Conservation (phyloP, 2,113 vertebrate species). For the Tragelaphus strepsiceros region DNA sequence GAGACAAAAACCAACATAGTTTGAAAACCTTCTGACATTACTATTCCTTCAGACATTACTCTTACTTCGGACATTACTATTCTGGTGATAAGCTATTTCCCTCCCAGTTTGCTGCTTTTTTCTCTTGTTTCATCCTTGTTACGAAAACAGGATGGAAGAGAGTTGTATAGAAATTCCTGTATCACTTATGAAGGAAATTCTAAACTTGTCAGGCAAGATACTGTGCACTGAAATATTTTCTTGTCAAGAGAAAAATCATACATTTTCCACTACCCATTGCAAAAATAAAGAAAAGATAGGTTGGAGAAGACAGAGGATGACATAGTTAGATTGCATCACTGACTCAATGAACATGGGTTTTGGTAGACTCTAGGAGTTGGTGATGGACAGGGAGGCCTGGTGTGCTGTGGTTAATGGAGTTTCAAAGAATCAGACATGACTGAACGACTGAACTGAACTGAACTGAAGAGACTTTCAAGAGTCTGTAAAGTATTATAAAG, state of each 20-base stretch:
- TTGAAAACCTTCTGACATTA: not conserved
- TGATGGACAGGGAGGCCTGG: not conserved
- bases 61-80: not conserved
- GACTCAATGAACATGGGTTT: not conserved
- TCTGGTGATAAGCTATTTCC: not conserved
- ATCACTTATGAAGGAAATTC: not conserved
- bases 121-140: not conserved
- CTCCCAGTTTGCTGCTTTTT: not conserved
- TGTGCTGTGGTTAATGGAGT: not conserved
- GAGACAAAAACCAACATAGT: not conserved
- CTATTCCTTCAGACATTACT: not conserved
- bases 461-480: not conserved
- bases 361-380: not conserved
- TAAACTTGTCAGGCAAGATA: not conserved
- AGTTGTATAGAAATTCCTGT: not conserved
- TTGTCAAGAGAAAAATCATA: not conserved
- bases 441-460: not conserved
- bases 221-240: not conserved
- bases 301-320: not conserved
- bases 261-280: not conserved
- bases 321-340: not conserved
- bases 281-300: not conserved
- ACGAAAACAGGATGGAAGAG: not conserved
- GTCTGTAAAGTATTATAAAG: not conserved
- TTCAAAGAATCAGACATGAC: accelerated